Evolutionary conservation across 2,797 vertebrate genomes (phyloP).

Genomic region (Prunella strophiata): DNA sequence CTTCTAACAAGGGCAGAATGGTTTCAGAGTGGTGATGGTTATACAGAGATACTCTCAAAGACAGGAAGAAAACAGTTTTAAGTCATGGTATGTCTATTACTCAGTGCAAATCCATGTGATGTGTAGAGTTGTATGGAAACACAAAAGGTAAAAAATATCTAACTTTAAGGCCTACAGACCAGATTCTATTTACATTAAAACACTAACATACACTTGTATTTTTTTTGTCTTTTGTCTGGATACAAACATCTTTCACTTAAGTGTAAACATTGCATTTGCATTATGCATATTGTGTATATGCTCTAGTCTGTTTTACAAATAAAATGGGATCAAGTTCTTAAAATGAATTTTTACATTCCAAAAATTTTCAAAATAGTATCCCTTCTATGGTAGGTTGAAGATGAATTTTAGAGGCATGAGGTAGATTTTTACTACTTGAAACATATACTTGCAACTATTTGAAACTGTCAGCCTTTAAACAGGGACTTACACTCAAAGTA

Average conservation of each 20-base stretch:
- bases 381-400: rapidly evolving
- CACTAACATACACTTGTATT: background rate
- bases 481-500: too few species aligned
- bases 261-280: background rate
- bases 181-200: background rate
- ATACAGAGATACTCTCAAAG: background rate
- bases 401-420: background rate
- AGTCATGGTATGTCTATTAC: rapidly evolving
- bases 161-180: background rate
- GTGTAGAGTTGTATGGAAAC: background rate
- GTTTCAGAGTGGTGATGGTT: background rate
- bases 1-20: background rate
- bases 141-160: background rate
- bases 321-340: background rate
- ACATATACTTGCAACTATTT: background rate
- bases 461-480: background rate
- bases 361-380: background rate
- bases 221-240: background rate
- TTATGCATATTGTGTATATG: rapidly evolving
- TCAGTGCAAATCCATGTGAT: background rate
- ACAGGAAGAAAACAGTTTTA: background rate
- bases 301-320: background rate
- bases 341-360: background rate
- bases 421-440: background rate
- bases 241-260: background rate